Conservation (phyloP, 2,888 invertebrate genomes). For the Amiota minor region DNA sequence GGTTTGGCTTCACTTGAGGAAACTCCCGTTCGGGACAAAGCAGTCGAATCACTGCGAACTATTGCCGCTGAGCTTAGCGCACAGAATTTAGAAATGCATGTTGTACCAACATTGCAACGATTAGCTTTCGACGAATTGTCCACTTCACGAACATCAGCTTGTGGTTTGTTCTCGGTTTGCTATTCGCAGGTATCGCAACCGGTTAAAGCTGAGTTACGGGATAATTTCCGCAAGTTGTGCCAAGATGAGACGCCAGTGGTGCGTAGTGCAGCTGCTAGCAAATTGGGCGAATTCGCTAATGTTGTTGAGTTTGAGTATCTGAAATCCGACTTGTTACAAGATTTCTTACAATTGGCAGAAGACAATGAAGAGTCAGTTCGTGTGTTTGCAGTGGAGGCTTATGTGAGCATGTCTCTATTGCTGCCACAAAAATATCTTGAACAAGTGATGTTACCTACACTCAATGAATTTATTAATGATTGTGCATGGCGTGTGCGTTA, state of each 20-base stretch:
- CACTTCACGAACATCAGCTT: constrained; percentile 93
- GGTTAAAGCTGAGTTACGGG: constrained; percentile 84
- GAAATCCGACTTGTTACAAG: constrained; percentile 96
- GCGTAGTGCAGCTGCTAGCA: constrained; percentile 96
- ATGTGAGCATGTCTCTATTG: constrained; percentile 93
- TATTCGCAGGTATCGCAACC: constrained; percentile 81
- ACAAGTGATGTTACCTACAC: constrained; percentile 90
- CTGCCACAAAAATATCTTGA: constrained; percentile 89
- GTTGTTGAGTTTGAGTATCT: constrained; percentile 96
- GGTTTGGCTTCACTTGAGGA: constrained; percentile 98
- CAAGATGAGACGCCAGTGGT: constrained; percentile 99
- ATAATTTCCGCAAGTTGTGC: constrained; percentile 94
- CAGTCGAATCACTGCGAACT: constrained; percentile 93
- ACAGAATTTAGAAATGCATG: constrained; percentile 93
- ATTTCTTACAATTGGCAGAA: constrained; percentile 95
- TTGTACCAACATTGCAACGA: constrained; percentile 95
- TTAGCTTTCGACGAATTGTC: constrained; percentile 95
- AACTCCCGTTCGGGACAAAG: constrained; percentile 99
- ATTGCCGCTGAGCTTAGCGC: constrained; percentile 96
- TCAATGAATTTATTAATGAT: constrained; percentile 91
- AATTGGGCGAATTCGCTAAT: constrained; percentile 97
- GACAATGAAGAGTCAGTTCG: constrained; percentile 99
- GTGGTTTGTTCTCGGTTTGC: constrained; percentile 91
- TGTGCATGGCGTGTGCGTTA: constrained; percentile 90
- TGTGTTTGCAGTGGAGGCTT: constrained; percentile 96